Evolutionary conservation across 2,797 vertebrate genomes (phyloP), one percentile per base, ranked within the genome.

Genomic region (Phoebastria nigripes): DNA sequence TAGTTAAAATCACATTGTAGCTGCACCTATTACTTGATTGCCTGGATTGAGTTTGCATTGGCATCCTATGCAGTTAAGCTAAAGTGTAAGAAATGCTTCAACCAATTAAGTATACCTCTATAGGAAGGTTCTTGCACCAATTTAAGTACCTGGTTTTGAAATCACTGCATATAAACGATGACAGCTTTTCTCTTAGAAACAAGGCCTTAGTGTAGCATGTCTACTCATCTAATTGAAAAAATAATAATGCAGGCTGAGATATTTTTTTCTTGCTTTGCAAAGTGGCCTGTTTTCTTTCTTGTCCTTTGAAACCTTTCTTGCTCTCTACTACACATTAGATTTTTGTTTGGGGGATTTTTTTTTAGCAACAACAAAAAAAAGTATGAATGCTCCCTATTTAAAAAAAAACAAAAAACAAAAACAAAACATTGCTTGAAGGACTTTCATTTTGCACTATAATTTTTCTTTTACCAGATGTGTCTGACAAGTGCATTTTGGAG

Each of bases 391-490:
- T 94, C 95, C 95, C 90, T 95, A 82, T 93, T 90, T 8, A 84
- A 94, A 86, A 88, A 73, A 25, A 72, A 65, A 46, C 42, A 35
- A 35, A 35, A 35, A 35, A 35, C 35, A n/a, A 37, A 58, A 72
- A 78, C 9, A 58, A 77, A 46, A 89, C 61, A 86, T 97, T 96
- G 98, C 98, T 98, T 98, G 98, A 98, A 98, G 97, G 98, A 97
- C 90, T 98, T 98, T 98, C 92, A 90, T 98, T 98, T 98, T 98
- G 98, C 98, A 98, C 98, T 98, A 98, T 98, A 96, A 93, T 96
- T 98, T 98, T 98, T 97, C 93, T 96, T 98, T 98, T 97, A 97
- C 98, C 98, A 96, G 98, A 98, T 97, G 97, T 98, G 98, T 98
- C 97, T 98, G 98, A 98, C 98, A 98, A 98, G 98, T 98, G 97